Evolutionary conservation across 2,113 vertebrate species (phyloP), one percentile per base, ranked within the genome.

Genomic region (Eleginops maclovinus): DNA sequence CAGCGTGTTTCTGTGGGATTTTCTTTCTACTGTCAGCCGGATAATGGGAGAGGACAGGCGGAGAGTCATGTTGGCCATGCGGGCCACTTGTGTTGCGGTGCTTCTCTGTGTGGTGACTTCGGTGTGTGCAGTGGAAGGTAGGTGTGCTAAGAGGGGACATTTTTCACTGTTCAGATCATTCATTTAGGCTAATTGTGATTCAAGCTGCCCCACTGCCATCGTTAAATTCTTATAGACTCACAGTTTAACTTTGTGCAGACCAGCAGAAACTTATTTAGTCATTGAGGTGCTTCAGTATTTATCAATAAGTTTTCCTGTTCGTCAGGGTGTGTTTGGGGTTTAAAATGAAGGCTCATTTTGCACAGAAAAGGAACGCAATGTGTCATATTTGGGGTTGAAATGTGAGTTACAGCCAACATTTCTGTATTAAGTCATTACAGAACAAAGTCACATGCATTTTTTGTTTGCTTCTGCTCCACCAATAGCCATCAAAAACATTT

Each of bases 61-160:
- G 62, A 58, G 78, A 81, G 49, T 40, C 21, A 19, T 4, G 9
- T 6, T 26, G 77, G 71, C 87, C 86, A 68, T 67, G 86, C 77
- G 66, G 83, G 68, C 77, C 86, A 80, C 87, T 81, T 86, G 89
- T 79, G 63, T 60, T 59, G 85, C 87, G 67, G 56, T 82, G 81
- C 68, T 93, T 19, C 81, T 93, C 22, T 82, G 81, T 65, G 84
- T 78, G 77, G 71, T 90, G 9, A 80, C 87, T 58, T 72, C 83
- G 4, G 92, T 92, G 86, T 69, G 72, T 68, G 90, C 93, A 58
- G 89, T 93, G 71, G 94, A 94, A 93, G 94, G 94, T 94, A 93
- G 62, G 91, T 81, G 69, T 58, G 73, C 76, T 36, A 4, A 55
- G 49, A 49, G 2, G 53, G 68, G 74, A 13, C 24, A 24, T 43